phyloP scores from a whole-genome alignment of 1,140 invertebrate species.

The Drosophila funebris region DNA sequence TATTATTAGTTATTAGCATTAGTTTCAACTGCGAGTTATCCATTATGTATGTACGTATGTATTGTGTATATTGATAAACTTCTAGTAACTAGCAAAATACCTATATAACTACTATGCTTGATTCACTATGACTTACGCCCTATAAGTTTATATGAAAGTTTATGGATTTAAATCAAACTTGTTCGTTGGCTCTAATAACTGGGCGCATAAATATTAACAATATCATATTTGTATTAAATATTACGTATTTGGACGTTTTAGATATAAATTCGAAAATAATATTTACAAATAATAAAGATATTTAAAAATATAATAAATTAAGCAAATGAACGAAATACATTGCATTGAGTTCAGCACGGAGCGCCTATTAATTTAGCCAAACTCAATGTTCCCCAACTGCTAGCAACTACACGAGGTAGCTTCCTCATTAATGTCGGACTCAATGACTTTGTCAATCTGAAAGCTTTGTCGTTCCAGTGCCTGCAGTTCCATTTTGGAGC shows the following conservation, averaged over 20 bases:
- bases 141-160: slow-evolving; percentile 16
- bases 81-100: slow-evolving; percentile 1
- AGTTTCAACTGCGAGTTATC: slow-evolving; percentile 27
- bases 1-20: slow-evolving; percentile 42
- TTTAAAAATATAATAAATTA: slow-evolving; percentile 46
- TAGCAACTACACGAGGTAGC: slow-evolving; percentile 88
- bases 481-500: slow-evolving; percentile 92
- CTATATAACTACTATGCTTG: slow-evolving; percentile 27
- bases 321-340: slow-evolving; percentile 20
- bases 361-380: slow-evolving; percentile 61
- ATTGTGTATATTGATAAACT: slow-evolving; percentile 19
- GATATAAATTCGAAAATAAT: slow-evolving; percentile 60
- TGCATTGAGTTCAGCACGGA: not conserved
- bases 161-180: slow-evolving; percentile 30
- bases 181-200: slow-evolving; percentile 42
- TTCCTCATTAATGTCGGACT: slow-evolving; percentile 84
- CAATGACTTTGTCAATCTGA: slow-evolving; percentile 87
- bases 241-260: slow-evolving; percentile 58
- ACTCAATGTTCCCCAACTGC: slow-evolving; percentile 83
- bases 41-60: slow-evolving; percentile 10
- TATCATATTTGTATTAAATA: slow-evolving; percentile 41
- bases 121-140: slow-evolving; percentile 30
- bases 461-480: slow-evolving; percentile 91
- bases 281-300: slow-evolving; percentile 69
- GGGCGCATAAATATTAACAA: slow-evolving; percentile 42